Percentiles rank a stretch among this genome's conserved stretches.
Evolutionary conservation across 2,113 vertebrate species (phyloP).

Genomic region (Gnathonemus longibarbis): DNA sequence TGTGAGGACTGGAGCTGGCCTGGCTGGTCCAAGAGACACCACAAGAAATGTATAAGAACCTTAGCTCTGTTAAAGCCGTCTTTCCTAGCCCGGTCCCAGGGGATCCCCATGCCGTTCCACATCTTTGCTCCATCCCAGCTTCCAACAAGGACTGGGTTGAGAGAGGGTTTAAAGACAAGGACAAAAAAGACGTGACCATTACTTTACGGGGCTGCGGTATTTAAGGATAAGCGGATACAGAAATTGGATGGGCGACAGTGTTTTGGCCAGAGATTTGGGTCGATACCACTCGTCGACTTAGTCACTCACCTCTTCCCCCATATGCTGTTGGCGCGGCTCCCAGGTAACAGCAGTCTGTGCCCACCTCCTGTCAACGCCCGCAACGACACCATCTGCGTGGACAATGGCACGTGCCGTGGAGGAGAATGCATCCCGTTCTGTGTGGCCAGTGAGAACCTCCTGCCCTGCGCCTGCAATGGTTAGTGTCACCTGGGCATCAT

Average conservation of each 20-base stretch:
- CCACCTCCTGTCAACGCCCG: conserved; percentile 75
- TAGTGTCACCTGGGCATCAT: conserved; percentile 28
- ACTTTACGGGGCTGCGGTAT: neutral
- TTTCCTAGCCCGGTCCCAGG: neutral
- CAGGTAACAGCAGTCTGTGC: conserved; percentile 83
- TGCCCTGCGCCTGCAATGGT: conserved; percentile 87
- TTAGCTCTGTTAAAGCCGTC: neutral
- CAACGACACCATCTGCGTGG: conserved; percentile 74
- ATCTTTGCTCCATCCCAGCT: neutral
- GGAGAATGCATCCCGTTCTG: conserved; percentile 92
- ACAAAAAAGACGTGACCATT: neutral
- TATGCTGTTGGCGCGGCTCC: neutral
- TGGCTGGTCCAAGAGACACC: neutral
- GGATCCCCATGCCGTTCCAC: neutral
- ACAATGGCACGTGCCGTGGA: conserved; percentile 74
- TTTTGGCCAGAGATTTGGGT: neutral
- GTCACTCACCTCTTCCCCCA: neutral
- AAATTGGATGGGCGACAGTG: neutral
- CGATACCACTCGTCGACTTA: neutral
- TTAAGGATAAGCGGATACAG: neutral
- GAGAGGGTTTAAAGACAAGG: neutral
- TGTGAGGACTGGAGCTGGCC: neutral
- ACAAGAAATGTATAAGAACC: neutral
- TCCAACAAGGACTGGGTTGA: neutral
- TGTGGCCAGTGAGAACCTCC: conserved; percentile 66